phyloP scores from a whole-genome alignment of 2,888 invertebrate genomes.

The Lymantria monacha region DNA sequence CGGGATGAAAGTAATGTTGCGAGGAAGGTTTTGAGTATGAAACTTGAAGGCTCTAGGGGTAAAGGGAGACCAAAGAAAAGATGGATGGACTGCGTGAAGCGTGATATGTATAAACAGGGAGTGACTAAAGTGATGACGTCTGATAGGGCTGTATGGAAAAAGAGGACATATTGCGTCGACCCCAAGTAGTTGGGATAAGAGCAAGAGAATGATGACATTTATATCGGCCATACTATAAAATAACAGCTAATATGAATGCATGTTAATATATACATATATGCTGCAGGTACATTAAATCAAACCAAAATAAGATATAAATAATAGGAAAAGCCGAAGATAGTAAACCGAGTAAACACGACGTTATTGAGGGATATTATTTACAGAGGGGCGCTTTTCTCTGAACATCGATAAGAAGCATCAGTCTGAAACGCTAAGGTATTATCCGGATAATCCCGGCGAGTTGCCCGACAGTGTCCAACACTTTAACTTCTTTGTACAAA shows the following conservation, averaged over 20 bases:
- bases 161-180: too few relatives aligned
- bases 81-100: too few relatives aligned
- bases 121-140: too few relatives aligned
- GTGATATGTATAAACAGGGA: too few relatives aligned
- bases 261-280: neutral
- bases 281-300: too few relatives aligned
- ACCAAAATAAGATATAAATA: neutral
- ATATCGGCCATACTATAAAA: neutral
- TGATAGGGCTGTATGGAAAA: too few relatives aligned
- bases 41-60: too few relatives aligned
- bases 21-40: too few relatives aligned
- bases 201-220: too few relatives aligned
- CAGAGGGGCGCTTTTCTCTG: conserved; percentile 40
- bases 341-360: conserved; percentile 9
- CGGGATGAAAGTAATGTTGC: too few relatives aligned
- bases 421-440: conserved; percentile 51
- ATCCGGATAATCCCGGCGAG: conserved; percentile 68
- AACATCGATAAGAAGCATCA: conserved; percentile 49
- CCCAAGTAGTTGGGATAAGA: too few relatives aligned
- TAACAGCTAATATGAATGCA: conserved; percentile 1
- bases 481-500: conserved; percentile 46
- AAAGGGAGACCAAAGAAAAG: too few relatives aligned
- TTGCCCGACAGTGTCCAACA: conserved; percentile 47
- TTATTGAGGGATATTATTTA: conserved; percentile 46
- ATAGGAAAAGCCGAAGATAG: neutral